A percentile compares a stretch with the other conserved stretches of the same genome.
These are phyloP conservation scores for Cyprinodon brontotheroides DNA, from an alignment of 2,113 vertebrate genomes.

Conservation along the genomic window DNA sequence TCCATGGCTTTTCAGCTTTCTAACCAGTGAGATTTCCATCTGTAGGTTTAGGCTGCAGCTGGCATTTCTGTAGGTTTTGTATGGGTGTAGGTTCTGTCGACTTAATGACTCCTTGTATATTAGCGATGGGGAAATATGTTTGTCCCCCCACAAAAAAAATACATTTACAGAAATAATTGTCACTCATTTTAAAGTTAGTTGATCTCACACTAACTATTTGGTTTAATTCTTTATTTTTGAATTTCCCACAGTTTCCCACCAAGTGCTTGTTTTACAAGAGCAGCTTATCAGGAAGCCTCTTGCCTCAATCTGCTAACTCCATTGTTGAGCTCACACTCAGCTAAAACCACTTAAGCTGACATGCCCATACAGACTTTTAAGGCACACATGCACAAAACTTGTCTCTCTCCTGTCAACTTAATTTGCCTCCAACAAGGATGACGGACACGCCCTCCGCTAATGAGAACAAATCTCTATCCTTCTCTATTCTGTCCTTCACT, in stretches of 20 bases:
- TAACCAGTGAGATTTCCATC: too few relatives aligned
- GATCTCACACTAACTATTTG: neutral
- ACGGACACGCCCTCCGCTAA: constrained; percentile 67
- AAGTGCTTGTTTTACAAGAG: constrained; percentile 17
- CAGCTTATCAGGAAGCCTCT: constrained; percentile 41
- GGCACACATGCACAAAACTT: constrained; percentile 45
- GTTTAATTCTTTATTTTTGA: neutral
- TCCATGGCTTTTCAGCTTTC: too few relatives aligned
- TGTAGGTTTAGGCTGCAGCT: too few relatives aligned
- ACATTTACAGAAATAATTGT: too few relatives aligned
- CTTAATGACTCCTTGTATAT: too few relatives aligned
- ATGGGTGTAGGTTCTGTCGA: too few relatives aligned
- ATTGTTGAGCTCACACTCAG: constrained; percentile 40
- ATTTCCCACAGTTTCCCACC: constrained; percentile 53
- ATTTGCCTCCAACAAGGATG: constrained; percentile 55
- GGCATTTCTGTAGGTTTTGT: too few relatives aligned
- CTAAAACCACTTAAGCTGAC: constrained; percentile 25
- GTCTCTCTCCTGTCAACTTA: constrained; percentile 67
- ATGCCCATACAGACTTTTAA: constrained; percentile 21
- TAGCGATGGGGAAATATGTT: too few relatives aligned
- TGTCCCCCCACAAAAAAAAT: too few relatives aligned
- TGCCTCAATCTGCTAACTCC: constrained; percentile 32
- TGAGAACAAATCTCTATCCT: constrained; percentile 61
- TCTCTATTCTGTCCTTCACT: constrained; percentile 37
- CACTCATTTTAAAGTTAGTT: neutral